Percentiles rank a stretch among this genome's conserved stretches.
Conservation (phyloP, 2,888 invertebrate species). For the Brenthis hecate region DNA sequence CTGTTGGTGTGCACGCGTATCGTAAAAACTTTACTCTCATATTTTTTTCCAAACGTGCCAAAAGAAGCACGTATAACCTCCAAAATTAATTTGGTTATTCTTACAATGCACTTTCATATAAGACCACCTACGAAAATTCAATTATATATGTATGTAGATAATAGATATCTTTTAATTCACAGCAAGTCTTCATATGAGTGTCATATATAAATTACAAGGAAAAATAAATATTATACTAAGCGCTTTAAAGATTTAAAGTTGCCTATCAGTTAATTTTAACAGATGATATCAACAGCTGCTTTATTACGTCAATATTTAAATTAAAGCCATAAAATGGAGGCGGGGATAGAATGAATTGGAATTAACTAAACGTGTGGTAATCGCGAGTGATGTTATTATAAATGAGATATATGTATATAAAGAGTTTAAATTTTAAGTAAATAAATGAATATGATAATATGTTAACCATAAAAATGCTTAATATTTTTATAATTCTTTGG, state of each 20-base stretch:
- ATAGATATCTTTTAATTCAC: background rate
- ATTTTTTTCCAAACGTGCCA: too few species aligned
- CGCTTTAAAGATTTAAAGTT: constrained; percentile 4
- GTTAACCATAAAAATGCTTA: too few species aligned
- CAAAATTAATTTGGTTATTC: too few species aligned
- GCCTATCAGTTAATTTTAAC: constrained; percentile 19
- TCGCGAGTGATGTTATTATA: background rate
- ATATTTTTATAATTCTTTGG: too few species aligned
- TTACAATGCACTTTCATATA: background rate
- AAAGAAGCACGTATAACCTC: too few species aligned
- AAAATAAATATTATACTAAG: background rate
- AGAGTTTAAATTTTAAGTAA: too few species aligned
- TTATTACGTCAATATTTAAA: constrained; percentile 31
- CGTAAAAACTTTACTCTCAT: too few species aligned
- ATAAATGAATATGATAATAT: too few species aligned
- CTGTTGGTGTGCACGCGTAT: too few species aligned
- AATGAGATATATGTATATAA: background rate
- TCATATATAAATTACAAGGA: background rate
- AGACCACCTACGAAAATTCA: constrained; percentile 6
- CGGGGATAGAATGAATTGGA: constrained; percentile 18
- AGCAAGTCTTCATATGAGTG: background rate
- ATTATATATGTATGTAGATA: background rate
- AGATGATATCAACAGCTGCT: constrained; percentile 38
- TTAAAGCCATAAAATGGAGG: constrained; percentile 19
- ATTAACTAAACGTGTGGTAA: constrained; percentile 5